These are phyloP conservation scores for Conus ventricosus DNA, from an alignment of 1,140 invertebrate species.

Conservation along the genomic window DNA sequence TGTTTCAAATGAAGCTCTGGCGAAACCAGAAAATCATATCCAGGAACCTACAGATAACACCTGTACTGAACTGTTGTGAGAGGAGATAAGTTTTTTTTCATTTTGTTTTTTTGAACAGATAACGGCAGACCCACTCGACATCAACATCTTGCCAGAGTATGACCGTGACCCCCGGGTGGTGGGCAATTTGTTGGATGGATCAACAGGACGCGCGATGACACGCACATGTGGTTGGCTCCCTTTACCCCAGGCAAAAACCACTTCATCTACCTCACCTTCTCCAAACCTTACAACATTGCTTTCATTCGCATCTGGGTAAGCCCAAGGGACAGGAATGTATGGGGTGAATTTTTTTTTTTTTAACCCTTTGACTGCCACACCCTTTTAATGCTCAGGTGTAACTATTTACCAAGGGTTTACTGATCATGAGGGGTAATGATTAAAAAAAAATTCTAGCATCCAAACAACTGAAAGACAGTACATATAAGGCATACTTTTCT, in stretches of 20 bases:
- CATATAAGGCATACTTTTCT: too few relatives aligned
- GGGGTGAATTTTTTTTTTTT: not conserved
- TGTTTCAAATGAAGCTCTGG: too few relatives aligned
- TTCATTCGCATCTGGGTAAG: constrained; percentile 87
- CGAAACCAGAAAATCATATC: too few relatives aligned
- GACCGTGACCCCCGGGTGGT: constrained; percentile 79
- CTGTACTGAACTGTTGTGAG: too few relatives aligned
- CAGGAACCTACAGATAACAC: too few relatives aligned
- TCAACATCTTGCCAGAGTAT: constrained; percentile 80
- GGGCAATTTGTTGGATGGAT: constrained; percentile 83
- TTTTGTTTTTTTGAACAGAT: constrained; percentile 73
- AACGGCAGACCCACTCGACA: constrained; percentile 78
- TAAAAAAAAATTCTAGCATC: not conserved
- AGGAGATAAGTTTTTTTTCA: too few relatives aligned
- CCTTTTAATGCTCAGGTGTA: too few relatives aligned
- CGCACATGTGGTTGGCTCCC: constrained; percentile 85
- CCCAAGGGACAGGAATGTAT: not conserved
- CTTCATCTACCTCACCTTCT: constrained; percentile 80
- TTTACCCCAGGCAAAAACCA: constrained; percentile 79
- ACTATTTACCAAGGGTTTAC: not conserved
- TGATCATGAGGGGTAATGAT: not conserved
- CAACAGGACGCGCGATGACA: constrained; percentile 84
- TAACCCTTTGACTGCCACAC: not conserved
- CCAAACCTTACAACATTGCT: constrained; percentile 79
- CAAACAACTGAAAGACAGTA: too few relatives aligned